Percentiles rank a stretch among this genome's conserved stretches.
These are phyloP conservation scores for Prionailurus viverrinus DNA, from an alignment of 2,113 vertebrate species.

Conservation along the genomic window DNA sequence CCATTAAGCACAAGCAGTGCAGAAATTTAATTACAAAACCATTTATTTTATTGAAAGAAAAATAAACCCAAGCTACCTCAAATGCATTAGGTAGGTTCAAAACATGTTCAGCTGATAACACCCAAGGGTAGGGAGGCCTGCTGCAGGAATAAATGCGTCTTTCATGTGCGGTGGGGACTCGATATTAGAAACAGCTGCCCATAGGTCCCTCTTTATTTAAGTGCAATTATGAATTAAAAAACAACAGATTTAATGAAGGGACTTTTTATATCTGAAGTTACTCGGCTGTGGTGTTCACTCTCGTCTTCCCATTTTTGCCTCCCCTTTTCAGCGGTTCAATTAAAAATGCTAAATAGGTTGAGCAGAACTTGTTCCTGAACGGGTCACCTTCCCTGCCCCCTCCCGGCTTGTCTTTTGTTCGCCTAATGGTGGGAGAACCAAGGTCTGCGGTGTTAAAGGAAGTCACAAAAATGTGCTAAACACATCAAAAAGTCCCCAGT, in stretches of 20 bases:
- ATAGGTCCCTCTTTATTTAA: constrained; percentile 95
- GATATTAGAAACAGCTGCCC: constrained; percentile 95
- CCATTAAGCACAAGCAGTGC: constrained; percentile 96
- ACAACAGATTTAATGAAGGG: constrained; percentile 95
- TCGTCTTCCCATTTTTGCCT: constrained; percentile 67
- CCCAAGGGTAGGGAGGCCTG: constrained; percentile 92
- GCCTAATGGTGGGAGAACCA: constrained; percentile 85
- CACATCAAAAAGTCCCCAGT: constrained; percentile 88
- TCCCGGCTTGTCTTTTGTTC: constrained; percentile 87
- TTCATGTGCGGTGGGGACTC: constrained; percentile 91
- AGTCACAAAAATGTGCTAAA: constrained; percentile 91
- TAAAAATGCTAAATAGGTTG: constrained; percentile 88
- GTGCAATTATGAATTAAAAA: constrained; percentile 95
- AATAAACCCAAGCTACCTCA: constrained; percentile 97
- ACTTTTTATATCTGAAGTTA: constrained; percentile 90
- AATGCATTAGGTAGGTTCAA: constrained; percentile 97
- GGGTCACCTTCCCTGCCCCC: not conserved
- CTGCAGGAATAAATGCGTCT: constrained; percentile 93
- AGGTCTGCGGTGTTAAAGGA: constrained; percentile 86
- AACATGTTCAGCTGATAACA: constrained; percentile 98
- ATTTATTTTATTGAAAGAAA: constrained; percentile 99
- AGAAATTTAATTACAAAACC: constrained; percentile 98
- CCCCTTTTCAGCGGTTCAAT: constrained; percentile 72
- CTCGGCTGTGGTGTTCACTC: constrained; percentile 87
- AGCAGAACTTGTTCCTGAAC: constrained; percentile 82